phyloP scores from a whole-genome alignment of 2,113 vertebrate genomes.

The Eclectus roratus region DNA sequence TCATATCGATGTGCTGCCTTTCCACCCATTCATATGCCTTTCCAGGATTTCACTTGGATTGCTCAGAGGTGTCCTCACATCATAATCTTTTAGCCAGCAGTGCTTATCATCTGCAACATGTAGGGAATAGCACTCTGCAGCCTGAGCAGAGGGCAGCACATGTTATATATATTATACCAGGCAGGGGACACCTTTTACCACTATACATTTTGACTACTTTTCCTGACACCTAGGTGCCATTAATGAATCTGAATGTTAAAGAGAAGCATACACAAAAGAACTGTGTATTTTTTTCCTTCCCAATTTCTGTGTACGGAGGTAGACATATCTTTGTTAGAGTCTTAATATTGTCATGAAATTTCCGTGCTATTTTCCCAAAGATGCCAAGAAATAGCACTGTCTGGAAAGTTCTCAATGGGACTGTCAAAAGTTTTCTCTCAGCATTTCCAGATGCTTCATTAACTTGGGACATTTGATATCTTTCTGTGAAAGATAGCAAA shows the following conservation, averaged over 20 bases:
- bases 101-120: background rate
- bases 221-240: background rate
- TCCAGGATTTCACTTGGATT: background rate
- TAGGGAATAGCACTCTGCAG: too few relatives aligned
- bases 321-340: background rate
- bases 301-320: background rate
- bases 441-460: background rate
- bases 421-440: background rate
- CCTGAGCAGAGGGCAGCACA: background rate
- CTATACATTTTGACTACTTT: background rate
- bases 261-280: background rate
- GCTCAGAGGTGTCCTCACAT: background rate
- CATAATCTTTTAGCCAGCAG: background rate
- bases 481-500: background rate
- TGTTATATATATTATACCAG: background rate
- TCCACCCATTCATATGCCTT: background rate
- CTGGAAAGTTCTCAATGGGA: background rate
- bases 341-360: background rate
- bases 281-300: background rate
- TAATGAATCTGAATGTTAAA: background rate
- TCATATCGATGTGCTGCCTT: fast-evolving
- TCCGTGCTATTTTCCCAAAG: background rate
- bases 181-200: fast-evolving
- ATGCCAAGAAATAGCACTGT: background rate
- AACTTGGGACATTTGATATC: background rate